These are phyloP conservation scores for Peromyscus polionotus DNA, from an alignment of 2,113 vertebrate species.

Conservation along the genomic window DNA sequence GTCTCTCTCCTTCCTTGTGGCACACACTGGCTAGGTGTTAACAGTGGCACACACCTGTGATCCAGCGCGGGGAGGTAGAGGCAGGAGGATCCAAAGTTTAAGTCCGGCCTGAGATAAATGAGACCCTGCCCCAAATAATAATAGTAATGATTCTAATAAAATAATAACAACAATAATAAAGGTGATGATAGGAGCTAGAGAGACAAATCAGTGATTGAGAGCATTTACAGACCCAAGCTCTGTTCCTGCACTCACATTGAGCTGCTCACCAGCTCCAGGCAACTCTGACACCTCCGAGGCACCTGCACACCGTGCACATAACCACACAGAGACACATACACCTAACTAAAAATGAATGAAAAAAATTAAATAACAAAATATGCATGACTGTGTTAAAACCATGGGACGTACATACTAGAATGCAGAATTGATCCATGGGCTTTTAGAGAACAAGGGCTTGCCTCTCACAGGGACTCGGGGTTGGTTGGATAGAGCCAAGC, in stretches of 20 bases:
- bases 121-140: not conserved
- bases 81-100: not conserved
- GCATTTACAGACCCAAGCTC: not conserved
- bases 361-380: not conserved
- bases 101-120: not conserved
- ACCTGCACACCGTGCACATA: not conserved
- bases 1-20: not conserved
- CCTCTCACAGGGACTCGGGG: not conserved
- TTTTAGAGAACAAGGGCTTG: not conserved
- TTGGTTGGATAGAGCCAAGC: not conserved
- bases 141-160: not conserved
- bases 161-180: not conserved
- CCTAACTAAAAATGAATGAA: not conserved
- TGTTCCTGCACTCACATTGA: not conserved
- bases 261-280: not conserved
- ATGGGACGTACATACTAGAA: not conserved
- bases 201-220: not conserved
- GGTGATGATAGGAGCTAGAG: not conserved
- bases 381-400: not conserved
- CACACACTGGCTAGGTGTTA: not conserved
- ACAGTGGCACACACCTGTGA: not conserved
- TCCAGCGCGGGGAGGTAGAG: not conserved
- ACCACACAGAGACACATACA: not conserved
- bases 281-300: not conserved
- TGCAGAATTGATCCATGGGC: not conserved